Evolutionary conservation across 2,113 vertebrate species (phyloP).

Genomic region (Talpa occidentalis): DNA sequence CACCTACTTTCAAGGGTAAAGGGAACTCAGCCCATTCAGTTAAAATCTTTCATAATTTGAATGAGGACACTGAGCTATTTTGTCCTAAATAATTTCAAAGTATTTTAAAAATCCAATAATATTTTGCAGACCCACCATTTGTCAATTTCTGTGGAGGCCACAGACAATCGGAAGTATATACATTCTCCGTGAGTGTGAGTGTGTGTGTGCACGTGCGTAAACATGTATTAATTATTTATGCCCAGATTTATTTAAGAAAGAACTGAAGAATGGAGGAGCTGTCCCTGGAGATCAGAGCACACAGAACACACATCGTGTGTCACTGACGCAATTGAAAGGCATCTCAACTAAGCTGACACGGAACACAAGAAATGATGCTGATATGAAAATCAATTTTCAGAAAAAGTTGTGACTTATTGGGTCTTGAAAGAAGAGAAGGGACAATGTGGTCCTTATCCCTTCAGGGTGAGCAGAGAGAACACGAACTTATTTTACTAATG

Average conservation of each 20-base stretch:
- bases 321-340: too few species aligned
- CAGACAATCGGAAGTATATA: background rate
- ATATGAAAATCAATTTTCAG: background rate
- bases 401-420: background rate
- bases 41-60: background rate
- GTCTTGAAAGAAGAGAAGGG: background rate
- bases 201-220: background rate
- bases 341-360: accelerated
- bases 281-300: background rate
- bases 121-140: background rate
- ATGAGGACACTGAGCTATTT: background rate
- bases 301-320: too few species aligned
- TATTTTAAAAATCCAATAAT: background rate
- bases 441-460: background rate
- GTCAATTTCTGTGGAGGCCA: background rate
- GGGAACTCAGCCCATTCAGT: background rate
- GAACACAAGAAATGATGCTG: background rate
- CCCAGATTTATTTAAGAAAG: background rate
- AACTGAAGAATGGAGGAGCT: background rate
- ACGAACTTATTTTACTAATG: background rate
- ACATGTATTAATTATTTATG: background rate
- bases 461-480: background rate
- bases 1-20: background rate
- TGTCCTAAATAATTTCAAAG: background rate
- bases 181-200: background rate